phyloP scores from a whole-genome alignment of 53 echinoderm and acorn worm species.

The Crossaster papposus region DNA sequence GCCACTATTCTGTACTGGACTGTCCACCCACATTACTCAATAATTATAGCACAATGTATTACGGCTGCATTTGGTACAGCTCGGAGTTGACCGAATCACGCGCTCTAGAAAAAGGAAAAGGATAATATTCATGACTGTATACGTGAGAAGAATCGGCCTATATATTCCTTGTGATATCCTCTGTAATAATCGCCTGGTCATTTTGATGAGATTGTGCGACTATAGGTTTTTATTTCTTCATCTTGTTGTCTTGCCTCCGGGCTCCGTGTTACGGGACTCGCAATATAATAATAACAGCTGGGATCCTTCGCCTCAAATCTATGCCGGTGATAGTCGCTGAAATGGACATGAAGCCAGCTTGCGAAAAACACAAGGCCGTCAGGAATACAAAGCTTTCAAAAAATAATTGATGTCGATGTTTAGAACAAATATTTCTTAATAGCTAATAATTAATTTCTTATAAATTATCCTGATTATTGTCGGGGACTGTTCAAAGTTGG shows the following conservation, averaged over 20 bases:
- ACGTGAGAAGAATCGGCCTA: background rate
- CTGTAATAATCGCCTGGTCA: conserved; percentile 47
- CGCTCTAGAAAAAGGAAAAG: background rate
- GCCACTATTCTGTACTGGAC: background rate
- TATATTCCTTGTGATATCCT: background rate
- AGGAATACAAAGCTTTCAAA: background rate
- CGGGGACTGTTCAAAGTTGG: background rate
- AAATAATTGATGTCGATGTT: background rate
- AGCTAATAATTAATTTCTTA: background rate
- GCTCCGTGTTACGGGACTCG: background rate
- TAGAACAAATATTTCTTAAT: background rate
- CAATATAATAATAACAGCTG: conserved; percentile 47
- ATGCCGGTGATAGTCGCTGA: conserved; percentile 7
- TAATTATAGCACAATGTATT: background rate
- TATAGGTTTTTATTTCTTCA: background rate
- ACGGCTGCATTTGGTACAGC: background rate
- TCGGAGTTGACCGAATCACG: background rate
- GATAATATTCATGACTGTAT: too few species aligned
- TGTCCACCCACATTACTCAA: background rate
- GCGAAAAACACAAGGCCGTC: conserved; percentile 19
- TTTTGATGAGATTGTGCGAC: conserved; percentile 33
- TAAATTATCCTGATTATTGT: background rate
- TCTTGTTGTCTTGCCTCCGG: conserved; percentile 40
- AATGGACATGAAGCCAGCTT: conserved; percentile 14
- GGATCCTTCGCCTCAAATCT: conserved; percentile 1